Evolutionary conservation across 1,140 invertebrate genomes (phyloP).

Genomic region (Lasioglossum baleicum): DNA sequence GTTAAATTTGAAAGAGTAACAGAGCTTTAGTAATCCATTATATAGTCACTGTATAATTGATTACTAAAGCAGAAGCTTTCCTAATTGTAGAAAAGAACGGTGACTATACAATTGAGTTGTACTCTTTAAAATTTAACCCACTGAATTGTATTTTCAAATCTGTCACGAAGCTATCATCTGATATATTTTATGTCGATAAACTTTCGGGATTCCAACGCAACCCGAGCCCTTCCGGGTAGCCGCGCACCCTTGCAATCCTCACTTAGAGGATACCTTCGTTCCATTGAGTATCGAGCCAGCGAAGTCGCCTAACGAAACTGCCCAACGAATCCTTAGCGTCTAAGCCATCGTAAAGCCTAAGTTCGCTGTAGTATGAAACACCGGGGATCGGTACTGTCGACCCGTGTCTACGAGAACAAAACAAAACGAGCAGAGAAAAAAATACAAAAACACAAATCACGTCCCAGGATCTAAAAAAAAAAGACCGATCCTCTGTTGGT

Average conservation of each 20-base stretch:
- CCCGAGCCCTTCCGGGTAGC: too few species aligned
- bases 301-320: background rate
- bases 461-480: slow-evolving; percentile 15
- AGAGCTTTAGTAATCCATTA: too few species aligned
- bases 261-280: background rate
- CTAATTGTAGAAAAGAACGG: too few species aligned
- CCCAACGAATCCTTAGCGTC: slow-evolving; percentile 20
- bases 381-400: slow-evolving; percentile 36
- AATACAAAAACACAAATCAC: slow-evolving; percentile 10
- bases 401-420: slow-evolving; percentile 6
- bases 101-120: too few species aligned
- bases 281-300: background rate
- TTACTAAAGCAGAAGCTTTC: too few species aligned
- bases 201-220: too few species aligned
- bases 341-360: slow-evolving; percentile 40
- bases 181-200: too few species aligned
- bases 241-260: too few species aligned
- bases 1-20: too few species aligned
- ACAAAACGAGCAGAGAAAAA: background rate
- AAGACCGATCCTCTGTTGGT: slow-evolving; percentile 25
- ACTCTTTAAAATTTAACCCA: too few species aligned
- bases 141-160: background rate
- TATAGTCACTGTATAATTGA: too few species aligned
- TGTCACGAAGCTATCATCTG: background rate
- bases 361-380: slow-evolving; percentile 5